A percentile compares a stretch with the other conserved stretches of the same genome.
Conservation (phyloP, 1,140 invertebrate species). For the Drosophila tristis region DNA sequence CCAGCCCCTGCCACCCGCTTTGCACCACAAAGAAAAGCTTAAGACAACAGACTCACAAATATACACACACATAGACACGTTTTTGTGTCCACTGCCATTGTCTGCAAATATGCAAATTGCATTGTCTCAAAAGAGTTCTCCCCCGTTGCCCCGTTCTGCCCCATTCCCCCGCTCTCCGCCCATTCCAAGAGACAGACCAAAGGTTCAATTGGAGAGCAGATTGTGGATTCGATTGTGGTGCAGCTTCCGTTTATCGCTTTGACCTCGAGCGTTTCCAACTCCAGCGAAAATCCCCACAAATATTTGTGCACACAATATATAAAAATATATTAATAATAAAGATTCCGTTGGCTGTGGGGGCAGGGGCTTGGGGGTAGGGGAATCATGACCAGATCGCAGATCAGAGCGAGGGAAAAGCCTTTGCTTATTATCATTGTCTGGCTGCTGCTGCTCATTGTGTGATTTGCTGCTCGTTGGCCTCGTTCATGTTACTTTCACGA, state of each 20-base stretch:
- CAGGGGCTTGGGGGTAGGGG: conserved; percentile 13
- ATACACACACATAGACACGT: neutral
- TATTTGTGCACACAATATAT: conserved; percentile 21
- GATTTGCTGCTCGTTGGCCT: conserved; percentile 28
- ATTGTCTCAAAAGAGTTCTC: conserved; percentile 35
- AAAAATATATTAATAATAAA: conserved; percentile 66
- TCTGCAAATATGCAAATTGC: conserved; percentile 76
- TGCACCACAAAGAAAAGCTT: conserved; percentile 16
- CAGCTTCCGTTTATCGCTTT: conserved; percentile 59
- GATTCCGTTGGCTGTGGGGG: conserved; percentile 24
- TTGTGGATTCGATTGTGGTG: conserved; percentile 2
- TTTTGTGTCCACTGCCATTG: conserved; percentile 49
- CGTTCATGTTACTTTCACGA: conserved; percentile 74
- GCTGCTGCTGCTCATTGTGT: conserved; percentile 26
- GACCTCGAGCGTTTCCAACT: conserved; percentile 62
- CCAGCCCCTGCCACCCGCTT: conserved; percentile 9
- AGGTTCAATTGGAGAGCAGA: conserved; percentile 43
- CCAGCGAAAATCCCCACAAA: conserved; percentile 17
- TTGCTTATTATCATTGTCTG: conserved; percentile 75
- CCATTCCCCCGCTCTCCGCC: conserved; percentile 2
- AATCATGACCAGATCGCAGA: conserved; percentile 64
- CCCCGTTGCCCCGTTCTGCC: neutral
- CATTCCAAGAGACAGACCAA: conserved; percentile 24
- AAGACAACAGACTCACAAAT: conserved; percentile 15
- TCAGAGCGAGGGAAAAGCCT: conserved; percentile 15